Base-by-base conservation (phyloP, 2,888 invertebrate species). In the Dermolepida albohirtum region DNA sequence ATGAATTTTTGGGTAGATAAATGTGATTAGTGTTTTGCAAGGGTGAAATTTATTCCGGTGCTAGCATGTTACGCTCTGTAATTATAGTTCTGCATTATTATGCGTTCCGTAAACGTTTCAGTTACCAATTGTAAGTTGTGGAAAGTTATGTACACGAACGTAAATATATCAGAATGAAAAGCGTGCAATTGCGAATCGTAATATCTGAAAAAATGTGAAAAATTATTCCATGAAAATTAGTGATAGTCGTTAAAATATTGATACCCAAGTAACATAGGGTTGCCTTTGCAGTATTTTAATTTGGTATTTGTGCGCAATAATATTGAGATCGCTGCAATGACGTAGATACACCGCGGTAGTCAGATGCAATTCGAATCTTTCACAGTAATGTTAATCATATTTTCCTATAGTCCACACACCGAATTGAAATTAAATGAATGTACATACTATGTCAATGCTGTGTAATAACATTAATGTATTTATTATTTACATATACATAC, bases 221-320 rank as follows among this genome's bases (percentile, higher is more conserved):
- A 39, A 54, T 65, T 65, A 67, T 59, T 59, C 57, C 50, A 50
- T 57, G 2, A 44, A 47, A 29, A 29, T 59, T 62, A 47, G 59
- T 47, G 47, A 34, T 62, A 62, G 27, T n/a, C 34, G 11, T 52
- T 39, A 34, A n/a, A 66, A 59, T 39, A 68, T 44, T 49, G 66
- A 65, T 65, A 66, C 63, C 65, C 52, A 72, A 72, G 69, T 70
- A 73, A 70, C 70, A 64, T 72, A 70, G 68, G 68, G 64, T 70
- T 70, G 70, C 70, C 73, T 71, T 71, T 50, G 67, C 72, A 73
- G 72, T 73, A 72, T 73, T 72, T 68, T 52, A 44, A 12, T 47
- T 70, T 66, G 16, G 54, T 68, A 66, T 71, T 22, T 67, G 49
- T 70, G 54, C 57, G 12, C 63, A 54, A 52, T 40, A 50, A 27